A percentile compares a stretch with the other conserved stretches of the same genome.
These are phyloP conservation scores for Scaptodrosophila latifasciaeformis DNA, from an alignment of 2,888 invertebrate species.

Conservation along the genomic window DNA sequence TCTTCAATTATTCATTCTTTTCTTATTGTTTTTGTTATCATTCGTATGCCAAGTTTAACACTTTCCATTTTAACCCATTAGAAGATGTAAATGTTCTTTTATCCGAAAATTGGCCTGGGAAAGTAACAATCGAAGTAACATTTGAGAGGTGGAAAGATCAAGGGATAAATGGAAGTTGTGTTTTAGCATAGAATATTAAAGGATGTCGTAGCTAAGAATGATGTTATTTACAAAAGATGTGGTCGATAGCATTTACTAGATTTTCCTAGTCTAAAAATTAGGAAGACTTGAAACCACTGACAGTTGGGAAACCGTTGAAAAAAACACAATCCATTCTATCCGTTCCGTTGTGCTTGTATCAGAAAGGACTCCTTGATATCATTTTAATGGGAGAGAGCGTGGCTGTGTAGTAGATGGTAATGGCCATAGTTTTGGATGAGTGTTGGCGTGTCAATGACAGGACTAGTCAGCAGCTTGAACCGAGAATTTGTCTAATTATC, in stretches of 20 bases:
- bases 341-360: constrained; percentile 4
- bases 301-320: background rate
- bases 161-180: constrained; percentile 12
- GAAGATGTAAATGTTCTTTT: no score
- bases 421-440: constrained; percentile 24
- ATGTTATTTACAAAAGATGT: constrained; percentile 61
- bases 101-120: constrained; percentile 26
- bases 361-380: constrained; percentile 25
- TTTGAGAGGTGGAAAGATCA: constrained; percentile 18
- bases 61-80: constrained; percentile 57
- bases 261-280: constrained; percentile 1
- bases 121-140: constrained; percentile 29
- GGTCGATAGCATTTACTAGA: constrained; percentile 42
- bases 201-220: constrained; percentile 36
- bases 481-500: constrained; percentile 38
- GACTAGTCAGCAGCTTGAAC: constrained; percentile 72
- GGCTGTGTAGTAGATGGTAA: constrained; percentile 25
- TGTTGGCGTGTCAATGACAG: constrained; percentile 51
- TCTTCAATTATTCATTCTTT: constrained; percentile 45
- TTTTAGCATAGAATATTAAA: constrained; percentile 12
- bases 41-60: constrained; percentile 37
- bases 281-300: background rate
- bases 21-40: constrained; percentile 21
- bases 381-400: constrained; percentile 28
- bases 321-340: background rate